These are phyloP conservation scores for Tachuris rubrigastra DNA, from an alignment of 2,113 vertebrate genomes.

Conservation along the genomic window DNA sequence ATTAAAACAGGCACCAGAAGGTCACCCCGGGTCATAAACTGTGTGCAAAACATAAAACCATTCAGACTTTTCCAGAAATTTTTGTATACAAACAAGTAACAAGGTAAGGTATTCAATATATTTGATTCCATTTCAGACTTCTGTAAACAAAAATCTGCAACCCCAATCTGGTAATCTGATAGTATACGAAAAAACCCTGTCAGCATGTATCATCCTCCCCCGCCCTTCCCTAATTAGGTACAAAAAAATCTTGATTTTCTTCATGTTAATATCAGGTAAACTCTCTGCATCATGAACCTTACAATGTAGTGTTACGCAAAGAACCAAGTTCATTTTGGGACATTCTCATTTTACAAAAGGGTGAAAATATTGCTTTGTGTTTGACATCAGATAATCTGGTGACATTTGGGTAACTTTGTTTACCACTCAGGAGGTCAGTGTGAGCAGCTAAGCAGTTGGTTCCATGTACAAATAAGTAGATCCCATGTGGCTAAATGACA, in stretches of 20 bases:
- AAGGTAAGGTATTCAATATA: not conserved
- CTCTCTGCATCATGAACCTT: not conserved
- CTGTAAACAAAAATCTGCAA: not conserved
- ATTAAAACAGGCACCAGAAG: slow-evolving; percentile 17
- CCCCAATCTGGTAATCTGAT: not conserved
- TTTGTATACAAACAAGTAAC: not conserved
- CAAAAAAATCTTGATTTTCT: not conserved
- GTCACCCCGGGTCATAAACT: slow-evolving; percentile 38
- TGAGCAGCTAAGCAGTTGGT: not conserved
- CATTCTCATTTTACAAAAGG: not conserved
- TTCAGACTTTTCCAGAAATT: slow-evolving; percentile 12
- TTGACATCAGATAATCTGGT: not conserved
- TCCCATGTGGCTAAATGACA: not conserved
- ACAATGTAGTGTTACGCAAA: not conserved
- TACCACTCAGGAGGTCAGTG: not conserved
- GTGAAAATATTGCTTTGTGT: not conserved
- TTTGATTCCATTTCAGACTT: slow-evolving; percentile 12
- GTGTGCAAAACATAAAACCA: slow-evolving; percentile 13
- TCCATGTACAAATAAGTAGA: not conserved
- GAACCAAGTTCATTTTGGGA: not conserved
- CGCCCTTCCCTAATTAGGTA: fast-evolving
- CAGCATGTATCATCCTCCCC: not conserved
- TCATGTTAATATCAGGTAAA: slow-evolving; percentile 20
- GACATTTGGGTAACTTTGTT: slow-evolving; percentile 3
- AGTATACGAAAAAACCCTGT: not conserved